Evolutionary conservation across 2,113 vertebrate species (phyloP).

Genomic region (human (Homo sapiens)): DNA sequence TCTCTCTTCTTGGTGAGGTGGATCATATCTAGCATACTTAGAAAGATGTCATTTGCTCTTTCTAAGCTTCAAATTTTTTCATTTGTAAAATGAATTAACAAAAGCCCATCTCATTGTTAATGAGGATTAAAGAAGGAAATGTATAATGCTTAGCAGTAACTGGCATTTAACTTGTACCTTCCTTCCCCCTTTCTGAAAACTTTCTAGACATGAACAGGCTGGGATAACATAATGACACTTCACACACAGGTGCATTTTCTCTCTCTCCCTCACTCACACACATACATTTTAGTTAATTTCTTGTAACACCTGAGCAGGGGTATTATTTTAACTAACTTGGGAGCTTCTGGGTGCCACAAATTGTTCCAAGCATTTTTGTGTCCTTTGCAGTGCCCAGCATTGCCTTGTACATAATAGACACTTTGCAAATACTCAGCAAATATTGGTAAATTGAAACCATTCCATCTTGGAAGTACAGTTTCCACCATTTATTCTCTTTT

Average conservation of each 20-base stretch:
- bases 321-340: neutral
- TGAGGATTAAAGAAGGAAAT: neutral
- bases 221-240: neutral
- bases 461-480: neutral
- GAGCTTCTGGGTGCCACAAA: neutral
- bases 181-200: neutral
- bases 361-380: neutral
- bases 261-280: neutral
- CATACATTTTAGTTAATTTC: neutral
- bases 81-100: slow-evolving; percentile 11
- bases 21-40: neutral
- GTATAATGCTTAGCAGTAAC: neutral
- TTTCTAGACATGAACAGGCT: neutral
- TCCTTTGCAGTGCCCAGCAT: neutral
- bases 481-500: neutral
- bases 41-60: neutral
- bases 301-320: neutral
- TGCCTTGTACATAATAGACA: neutral
- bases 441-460: neutral
- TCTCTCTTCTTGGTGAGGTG: neutral
- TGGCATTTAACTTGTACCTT: neutral
- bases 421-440: neutral
- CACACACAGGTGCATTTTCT: too few species aligned
- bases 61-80: neutral
- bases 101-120: neutral